Evolutionary conservation across 1,140 invertebrate species (phyloP).

Genomic region (Trichoplusia ni): DNA sequence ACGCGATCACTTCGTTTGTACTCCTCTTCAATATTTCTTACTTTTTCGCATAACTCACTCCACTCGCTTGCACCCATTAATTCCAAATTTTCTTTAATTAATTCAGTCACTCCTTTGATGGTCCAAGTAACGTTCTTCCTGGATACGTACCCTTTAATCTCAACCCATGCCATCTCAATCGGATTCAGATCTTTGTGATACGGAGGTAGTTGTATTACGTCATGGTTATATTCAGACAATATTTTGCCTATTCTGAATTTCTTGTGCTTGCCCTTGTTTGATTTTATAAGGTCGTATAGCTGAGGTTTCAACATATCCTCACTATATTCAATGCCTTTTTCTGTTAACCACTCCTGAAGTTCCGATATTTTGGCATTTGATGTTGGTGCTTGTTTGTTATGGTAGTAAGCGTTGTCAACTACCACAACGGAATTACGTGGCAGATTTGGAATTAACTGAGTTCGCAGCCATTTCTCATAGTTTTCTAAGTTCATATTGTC

Average conservation of each 20-base stretch:
- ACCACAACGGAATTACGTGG: constrained; percentile 20
- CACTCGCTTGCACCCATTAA: constrained; percentile 16
- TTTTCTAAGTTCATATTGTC: constrained; percentile 48
- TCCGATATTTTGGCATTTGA: constrained; percentile 1
- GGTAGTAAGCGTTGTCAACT: constrained; percentile 5
- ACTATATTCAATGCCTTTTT: neutral
- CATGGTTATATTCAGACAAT: neutral
- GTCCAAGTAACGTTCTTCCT: neutral
- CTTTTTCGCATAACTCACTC: constrained; percentile 29
- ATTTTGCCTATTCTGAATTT: constrained; percentile 2
- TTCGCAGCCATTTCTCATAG: constrained; percentile 43
- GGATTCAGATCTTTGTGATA: constrained; percentile 5
- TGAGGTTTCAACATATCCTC: neutral
- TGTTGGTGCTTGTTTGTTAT: constrained; percentile 11
- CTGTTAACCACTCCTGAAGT: neutral
- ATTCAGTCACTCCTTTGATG: neutral
- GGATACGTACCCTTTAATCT: neutral
- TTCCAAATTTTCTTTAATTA: neutral
- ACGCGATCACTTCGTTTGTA: constrained; percentile 34
- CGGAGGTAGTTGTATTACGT: neutral
- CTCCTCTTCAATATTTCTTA: constrained; percentile 23
- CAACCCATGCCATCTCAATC: neutral
- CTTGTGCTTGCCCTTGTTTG: neutral
- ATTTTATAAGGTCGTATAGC: neutral
- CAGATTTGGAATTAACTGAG: constrained; percentile 33